These are phyloP conservation scores for Chrysolina americana DNA, from an alignment of 2,888 invertebrate species.

Conservation along the genomic window DNA sequence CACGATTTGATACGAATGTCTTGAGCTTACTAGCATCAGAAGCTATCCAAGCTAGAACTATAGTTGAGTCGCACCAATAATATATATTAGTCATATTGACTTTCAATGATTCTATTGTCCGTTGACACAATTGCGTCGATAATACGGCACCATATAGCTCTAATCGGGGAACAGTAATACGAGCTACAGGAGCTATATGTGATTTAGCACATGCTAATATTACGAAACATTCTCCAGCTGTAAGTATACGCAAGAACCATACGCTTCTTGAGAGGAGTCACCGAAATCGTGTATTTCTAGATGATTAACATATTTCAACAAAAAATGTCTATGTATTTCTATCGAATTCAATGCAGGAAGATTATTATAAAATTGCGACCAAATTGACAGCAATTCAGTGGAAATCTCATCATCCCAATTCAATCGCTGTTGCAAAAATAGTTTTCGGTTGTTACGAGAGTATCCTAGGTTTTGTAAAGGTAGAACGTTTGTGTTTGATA, in stretches of 20 bases:
- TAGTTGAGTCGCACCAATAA: constrained; percentile 25
- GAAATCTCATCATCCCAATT: background rate
- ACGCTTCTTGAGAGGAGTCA: no score
- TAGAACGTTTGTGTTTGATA: no score
- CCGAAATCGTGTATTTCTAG: no score
- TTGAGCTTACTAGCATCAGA: constrained; percentile 5
- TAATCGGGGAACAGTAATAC: no score
- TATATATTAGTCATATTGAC: background rate
- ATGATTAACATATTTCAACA: background rate
- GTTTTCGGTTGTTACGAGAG: background rate
- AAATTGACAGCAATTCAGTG: background rate
- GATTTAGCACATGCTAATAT: constrained; percentile 5
- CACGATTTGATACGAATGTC: constrained; percentile 20
- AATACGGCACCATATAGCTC: background rate
- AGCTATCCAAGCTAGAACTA: constrained; percentile 17
- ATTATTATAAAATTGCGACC: background rate
- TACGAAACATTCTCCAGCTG: background rate
- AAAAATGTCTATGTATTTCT: background rate
- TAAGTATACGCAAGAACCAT: background rate
- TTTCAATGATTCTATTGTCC: background rate
- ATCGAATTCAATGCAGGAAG: background rate
- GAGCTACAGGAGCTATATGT: background rate
- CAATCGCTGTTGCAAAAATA: constrained; percentile 12
- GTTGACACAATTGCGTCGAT: background rate
- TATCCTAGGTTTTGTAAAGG: background rate